Evolutionary conservation across 1,140 invertebrate species (phyloP), one percentile per base, ranked within the genome.

Genomic region (Phthorimaea operculella): DNA sequence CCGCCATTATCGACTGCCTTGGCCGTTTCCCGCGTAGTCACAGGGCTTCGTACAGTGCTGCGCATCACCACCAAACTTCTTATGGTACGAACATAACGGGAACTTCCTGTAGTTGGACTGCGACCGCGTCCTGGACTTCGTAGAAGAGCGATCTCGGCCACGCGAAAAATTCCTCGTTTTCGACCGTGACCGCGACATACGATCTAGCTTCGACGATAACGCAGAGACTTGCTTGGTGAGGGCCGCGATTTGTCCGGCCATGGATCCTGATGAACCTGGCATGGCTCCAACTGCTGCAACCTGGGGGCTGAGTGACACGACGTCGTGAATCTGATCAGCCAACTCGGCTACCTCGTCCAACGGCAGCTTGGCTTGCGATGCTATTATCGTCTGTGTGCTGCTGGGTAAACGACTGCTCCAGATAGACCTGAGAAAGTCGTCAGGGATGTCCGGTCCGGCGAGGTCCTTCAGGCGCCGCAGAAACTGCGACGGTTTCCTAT

Each of bases 81-180:
- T 2, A 33, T 62, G 60, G 36, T 62, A 62, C 51, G 34, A 56
- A 18, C 57, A 62, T 12, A 48, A 18, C 8, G 53, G 54, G 11
- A 55, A 58, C 34, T 33, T 52, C 15, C 36, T 33, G 16, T 57
- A 60, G 28, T 52, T 51, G 28, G 49, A 51, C 16, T 51, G 18
- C 10, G 49, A 51, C 9, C 49, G 10, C 10, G 49, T 28, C 21
- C 21, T 51, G 9, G 28, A 53, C 12, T 10, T 12, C 12, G 21
- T 12, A 2, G 12, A 14, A 16, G 7, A 9, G 2, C 16, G 34
- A 16, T 14, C 8, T 11, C 8, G 36, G 36, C 36, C 9, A 4
- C 9, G 10, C 7, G 16, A 28, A 10, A 34, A 16, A 39, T 11
- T 14, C 4, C 51, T n/a, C 14, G 11, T n/a, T 36, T 28, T 28